A percentile compares a stretch with the other conserved stretches of the same genome.
Conservation (phyloP, 2,888 invertebrate genomes). For the Blera fallax region DNA sequence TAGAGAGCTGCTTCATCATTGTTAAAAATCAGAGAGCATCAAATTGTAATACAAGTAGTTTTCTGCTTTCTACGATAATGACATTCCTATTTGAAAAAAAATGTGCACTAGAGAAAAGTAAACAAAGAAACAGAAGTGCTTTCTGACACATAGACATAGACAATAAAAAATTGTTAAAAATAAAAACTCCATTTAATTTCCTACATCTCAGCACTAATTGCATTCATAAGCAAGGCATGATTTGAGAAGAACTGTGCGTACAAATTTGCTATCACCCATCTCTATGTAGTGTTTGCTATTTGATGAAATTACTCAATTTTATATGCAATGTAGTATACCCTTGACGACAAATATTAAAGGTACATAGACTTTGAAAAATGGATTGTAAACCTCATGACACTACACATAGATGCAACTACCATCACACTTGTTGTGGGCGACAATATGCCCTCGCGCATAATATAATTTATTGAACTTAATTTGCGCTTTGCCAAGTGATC, state of each 20-base stretch:
- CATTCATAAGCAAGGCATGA: conserved; percentile 46
- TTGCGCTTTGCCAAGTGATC: not conserved
- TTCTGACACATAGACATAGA: not conserved
- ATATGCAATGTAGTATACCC: conserved; percentile 8
- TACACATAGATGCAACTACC: conserved; percentile 7
- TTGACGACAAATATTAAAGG: not conserved
- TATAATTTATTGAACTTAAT: not conserved
- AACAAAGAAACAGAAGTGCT: conserved; percentile 1
- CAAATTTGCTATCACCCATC: not conserved
- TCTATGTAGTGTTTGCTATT: not conserved
- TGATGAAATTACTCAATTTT: conserved; percentile 6
- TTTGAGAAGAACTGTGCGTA: conserved; percentile 9
- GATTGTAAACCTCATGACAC: conserved; percentile 26
- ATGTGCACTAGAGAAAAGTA: not conserved
- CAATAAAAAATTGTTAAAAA: not conserved
- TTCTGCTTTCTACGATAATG: conserved; percentile 61
- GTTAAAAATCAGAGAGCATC: conserved; percentile 63
- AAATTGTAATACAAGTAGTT: conserved; percentile 54
- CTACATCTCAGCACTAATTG: conserved; percentile 45
- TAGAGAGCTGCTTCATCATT: conserved; percentile 50
- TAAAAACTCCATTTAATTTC: conserved; percentile 29
- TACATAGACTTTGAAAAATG: conserved; percentile 7
- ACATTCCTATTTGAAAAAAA: conserved; percentile 34
- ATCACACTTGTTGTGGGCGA: conserved; percentile 22
- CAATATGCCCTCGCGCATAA: conserved; percentile 14